phyloP scores from a whole-genome alignment of 2,888 invertebrate genomes.

The Lasioglossum calceatum region DNA sequence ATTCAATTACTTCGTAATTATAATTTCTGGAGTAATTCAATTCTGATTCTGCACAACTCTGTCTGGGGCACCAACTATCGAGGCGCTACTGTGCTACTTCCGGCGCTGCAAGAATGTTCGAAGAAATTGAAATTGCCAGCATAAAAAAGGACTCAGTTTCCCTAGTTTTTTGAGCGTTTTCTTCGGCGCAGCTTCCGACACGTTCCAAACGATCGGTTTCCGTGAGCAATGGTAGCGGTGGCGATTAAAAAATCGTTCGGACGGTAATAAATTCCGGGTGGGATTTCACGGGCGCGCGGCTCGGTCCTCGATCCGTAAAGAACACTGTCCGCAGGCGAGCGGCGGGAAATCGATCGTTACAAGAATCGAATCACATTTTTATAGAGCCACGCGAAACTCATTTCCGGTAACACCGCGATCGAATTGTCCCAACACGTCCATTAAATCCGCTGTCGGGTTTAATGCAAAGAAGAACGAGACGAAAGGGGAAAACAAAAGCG shows the following conservation, averaged over 20 bases:
- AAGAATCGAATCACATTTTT: constrained; percentile 15
- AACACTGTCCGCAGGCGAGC: background rate
- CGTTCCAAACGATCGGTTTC: too few relatives aligned
- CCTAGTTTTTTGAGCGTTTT: too few relatives aligned
- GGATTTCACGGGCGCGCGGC: background rate
- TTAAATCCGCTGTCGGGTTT: constrained; percentile 37
- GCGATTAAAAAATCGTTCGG: background rate
- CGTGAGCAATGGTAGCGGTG: background rate
- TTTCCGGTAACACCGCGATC: constrained; percentile 21
- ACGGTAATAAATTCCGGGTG: background rate
- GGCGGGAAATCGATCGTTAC: constrained; percentile 8
- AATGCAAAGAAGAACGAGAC: constrained; percentile 41
- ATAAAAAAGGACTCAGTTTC: too few relatives aligned
- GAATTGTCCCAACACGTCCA: constrained; percentile 39
- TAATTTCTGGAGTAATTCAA: too few relatives aligned
- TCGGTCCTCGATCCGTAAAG: background rate
- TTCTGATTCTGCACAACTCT: too few relatives aligned
- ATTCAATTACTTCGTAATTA: too few relatives aligned
- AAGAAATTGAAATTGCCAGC: too few relatives aligned
- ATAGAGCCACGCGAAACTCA: constrained; percentile 15
- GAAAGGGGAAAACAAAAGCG: constrained; percentile 27
- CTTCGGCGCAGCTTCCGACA: too few relatives aligned
- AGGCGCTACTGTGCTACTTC: too few relatives aligned
- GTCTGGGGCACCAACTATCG: too few relatives aligned
- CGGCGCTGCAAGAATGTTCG: too few relatives aligned